Evolutionary conservation across 2,888 invertebrate species (phyloP).

Genomic region (Linnaemya vulpina): DNA sequence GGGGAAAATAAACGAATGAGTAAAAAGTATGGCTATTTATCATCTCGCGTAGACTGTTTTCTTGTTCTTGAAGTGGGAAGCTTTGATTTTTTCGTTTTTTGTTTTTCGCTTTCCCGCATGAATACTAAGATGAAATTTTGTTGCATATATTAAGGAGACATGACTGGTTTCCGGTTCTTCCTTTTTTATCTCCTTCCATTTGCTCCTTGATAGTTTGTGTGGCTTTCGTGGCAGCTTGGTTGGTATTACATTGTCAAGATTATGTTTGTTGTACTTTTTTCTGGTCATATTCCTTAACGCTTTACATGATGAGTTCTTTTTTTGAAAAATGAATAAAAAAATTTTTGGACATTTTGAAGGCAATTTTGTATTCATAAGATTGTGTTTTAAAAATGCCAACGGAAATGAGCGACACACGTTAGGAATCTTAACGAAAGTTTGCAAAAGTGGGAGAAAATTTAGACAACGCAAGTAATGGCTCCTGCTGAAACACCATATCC

Average conservation of each 20-base stretch:
- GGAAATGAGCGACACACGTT: constrained; percentile 74
- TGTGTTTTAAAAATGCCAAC: constrained; percentile 73
- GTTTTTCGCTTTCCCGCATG: constrained; percentile 19
- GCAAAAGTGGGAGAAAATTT: constrained; percentile 18
- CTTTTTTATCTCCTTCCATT: constrained; percentile 36
- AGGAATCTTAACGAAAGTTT: constrained; percentile 56
- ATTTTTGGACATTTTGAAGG: constrained; percentile 63
- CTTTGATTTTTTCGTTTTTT: constrained; percentile 53
- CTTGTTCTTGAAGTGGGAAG: constrained; percentile 28
- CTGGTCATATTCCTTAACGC: constrained; percentile 56
- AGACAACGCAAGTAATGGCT: constrained; percentile 56
- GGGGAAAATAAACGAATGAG: constrained; percentile 20
- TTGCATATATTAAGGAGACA: constrained; percentile 74
- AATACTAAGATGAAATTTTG: constrained; percentile 70
- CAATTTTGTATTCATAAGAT: constrained; percentile 72
- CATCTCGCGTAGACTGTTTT: constrained; percentile 42
- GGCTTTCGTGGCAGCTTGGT: constrained; percentile 37
- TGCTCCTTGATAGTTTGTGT: constrained; percentile 34
- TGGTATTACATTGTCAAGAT: constrained; percentile 54
- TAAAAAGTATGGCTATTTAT: constrained; percentile 64
- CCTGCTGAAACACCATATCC: constrained; percentile 35
- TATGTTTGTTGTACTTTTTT: constrained; percentile 53
- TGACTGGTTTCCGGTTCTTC: constrained; percentile 66
- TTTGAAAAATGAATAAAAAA: constrained; percentile 36
- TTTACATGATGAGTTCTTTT: constrained; percentile 47